Base-by-base conservation (phyloP, 64 coral and sea anemone genomes). In the Montipora foliosa region DNA sequence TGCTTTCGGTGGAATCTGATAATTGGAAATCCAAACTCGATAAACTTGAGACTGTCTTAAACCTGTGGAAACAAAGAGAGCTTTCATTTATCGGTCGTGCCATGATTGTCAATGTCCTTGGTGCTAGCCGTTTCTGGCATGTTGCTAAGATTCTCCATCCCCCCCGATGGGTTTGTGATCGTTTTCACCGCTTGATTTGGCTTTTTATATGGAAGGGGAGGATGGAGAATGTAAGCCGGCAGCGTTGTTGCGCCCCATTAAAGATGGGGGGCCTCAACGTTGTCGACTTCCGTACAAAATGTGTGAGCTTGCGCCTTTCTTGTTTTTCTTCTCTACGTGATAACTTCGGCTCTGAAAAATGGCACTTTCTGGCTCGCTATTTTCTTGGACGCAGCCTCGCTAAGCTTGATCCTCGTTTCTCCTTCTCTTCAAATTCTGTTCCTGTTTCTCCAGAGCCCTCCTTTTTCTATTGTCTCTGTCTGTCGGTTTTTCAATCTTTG, bases 101-200 rank as follows among this genome's bases (percentile, higher is more conserved):
- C 3, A 19, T 89, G 57, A 74, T 89, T 64, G 5, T 89, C 2
- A 78, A 89, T 20, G 75, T 78, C 0, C 25, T 90, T 3, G 89
- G 89, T 1, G 55, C 24, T 12, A 66, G 80, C 37, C 21, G 11
- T 1, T 45, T 83, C 10, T 81, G 79, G 79, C 79, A 81, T 60
- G 50, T 58, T 2, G 79, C 79, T 2, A 81, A 81, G 59, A n/a
- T 81, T 9, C 5, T 81, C 1, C n/a, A 46, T 17, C 79, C 79
- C 2, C 79, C 20, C 1, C 1, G 2, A 21, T 81, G 79, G 79
- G 79, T 81, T 3, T 2, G 5, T 0, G 51, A 44, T 24, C 4
- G 17, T 0, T 81, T 25, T 37, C 53, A 58, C 1, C 29, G 29
- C 8, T 60, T 37, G n/a, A 3, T 10, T 59, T 19, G 79, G 50